These are phyloP conservation scores for Hystrix cristata DNA, from an alignment of 2,113 vertebrate species.

Conservation along the genomic window DNA sequence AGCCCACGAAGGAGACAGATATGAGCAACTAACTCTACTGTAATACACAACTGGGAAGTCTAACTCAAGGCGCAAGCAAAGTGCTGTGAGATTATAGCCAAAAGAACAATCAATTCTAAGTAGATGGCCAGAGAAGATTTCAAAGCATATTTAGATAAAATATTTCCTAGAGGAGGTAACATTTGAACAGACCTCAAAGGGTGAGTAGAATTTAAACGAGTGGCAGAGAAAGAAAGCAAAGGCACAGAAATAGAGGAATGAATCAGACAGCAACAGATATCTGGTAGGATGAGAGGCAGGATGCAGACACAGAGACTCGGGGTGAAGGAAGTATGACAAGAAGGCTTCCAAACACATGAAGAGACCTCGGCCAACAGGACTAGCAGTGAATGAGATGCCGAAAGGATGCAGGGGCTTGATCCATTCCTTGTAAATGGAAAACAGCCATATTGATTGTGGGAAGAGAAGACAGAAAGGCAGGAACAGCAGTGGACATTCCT, in stretches of 20 bases:
- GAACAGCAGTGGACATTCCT: not conserved
- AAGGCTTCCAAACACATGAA: not conserved
- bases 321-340: not conserved
- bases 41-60: not conserved
- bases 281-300: not conserved
- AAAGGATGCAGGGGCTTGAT: not conserved
- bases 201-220: slow-evolving; percentile 31
- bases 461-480: not conserved
- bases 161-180: not conserved
- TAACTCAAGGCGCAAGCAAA: not conserved
- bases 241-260: too few relatives aligned
- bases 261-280: not conserved
- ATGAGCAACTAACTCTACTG: not conserved
- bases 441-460: not conserved
- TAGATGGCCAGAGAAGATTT: not conserved
- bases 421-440: not conserved
- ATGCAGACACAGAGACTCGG: not conserved
- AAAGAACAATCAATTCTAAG: not conserved
- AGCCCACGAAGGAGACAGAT: not conserved
- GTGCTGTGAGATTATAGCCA: not conserved
- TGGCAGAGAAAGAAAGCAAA: not conserved
- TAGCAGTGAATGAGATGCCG: not conserved
- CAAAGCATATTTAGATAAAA: slow-evolving; percentile 5
- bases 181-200: not conserved
- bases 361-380: not conserved